A percentile compares a stretch with the other conserved stretches of the same genome.
Conservation (phyloP, 2,113 vertebrate genomes). For the Cairina moschata region DNA sequence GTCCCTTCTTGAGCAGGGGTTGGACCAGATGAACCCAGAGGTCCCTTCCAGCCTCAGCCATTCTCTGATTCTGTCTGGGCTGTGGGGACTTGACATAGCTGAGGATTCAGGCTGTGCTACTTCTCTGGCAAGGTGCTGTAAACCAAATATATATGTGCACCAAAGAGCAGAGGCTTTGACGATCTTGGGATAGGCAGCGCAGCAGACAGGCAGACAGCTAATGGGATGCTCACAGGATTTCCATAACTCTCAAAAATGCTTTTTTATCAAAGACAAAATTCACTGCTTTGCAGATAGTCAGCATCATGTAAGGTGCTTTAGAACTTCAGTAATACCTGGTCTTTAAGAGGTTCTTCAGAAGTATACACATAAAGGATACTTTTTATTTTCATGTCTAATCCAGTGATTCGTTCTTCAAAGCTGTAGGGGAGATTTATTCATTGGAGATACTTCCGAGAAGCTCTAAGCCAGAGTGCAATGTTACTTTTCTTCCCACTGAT, state of each 20-base stretch:
- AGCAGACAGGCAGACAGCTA: neutral
- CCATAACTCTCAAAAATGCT: neutral
- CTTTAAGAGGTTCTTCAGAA: neutral
- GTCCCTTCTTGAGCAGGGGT: neutral
- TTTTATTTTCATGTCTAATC: neutral
- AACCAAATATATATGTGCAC: neutral
- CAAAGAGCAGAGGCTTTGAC: neutral
- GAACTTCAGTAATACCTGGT: neutral
- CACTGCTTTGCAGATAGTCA: neutral
- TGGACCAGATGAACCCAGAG: neutral
- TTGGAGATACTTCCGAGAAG: neutral
- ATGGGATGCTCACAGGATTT: neutral
- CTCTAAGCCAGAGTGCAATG: neutral
- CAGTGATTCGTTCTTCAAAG: neutral
- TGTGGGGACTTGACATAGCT: fast-evolving
- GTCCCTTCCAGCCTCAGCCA: neutral
- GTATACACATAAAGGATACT: neutral
- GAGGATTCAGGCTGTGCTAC: neutral
- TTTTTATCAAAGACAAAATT: neutral
- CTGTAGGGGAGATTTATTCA: neutral
- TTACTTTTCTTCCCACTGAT: neutral
- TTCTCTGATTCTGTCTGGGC: neutral
- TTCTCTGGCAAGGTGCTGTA: neutral
- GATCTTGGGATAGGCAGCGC: neutral
- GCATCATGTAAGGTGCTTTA: neutral